These are phyloP conservation scores for Glaucidium brasilianum DNA, from an alignment of 2,113 vertebrate genomes.

Conservation along the genomic window DNA sequence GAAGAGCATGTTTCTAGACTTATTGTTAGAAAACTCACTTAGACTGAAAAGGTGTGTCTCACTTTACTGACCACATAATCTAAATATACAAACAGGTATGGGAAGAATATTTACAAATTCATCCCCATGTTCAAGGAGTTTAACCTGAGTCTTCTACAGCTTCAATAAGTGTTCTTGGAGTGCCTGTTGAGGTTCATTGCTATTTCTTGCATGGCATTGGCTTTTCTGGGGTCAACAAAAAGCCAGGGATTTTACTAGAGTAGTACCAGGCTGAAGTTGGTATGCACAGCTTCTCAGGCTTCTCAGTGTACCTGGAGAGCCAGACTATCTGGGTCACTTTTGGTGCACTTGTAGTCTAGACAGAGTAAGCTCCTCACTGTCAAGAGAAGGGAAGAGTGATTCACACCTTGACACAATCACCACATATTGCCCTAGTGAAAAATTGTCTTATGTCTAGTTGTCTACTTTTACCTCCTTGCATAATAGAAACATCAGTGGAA, in stretches of 20 bases:
- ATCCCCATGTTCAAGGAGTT: not conserved
- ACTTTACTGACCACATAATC: not conserved
- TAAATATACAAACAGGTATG: not conserved
- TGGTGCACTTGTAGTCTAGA: not conserved
- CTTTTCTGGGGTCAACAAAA: not conserved
- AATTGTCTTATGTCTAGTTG: accelerated
- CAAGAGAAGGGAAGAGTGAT: not conserved
- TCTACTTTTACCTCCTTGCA: not conserved
- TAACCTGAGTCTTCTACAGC: not conserved
- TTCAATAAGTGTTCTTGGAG: not conserved
- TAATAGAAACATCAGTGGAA: not conserved
- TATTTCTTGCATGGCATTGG: not conserved
- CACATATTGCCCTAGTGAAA: not conserved
- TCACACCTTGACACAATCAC: not conserved
- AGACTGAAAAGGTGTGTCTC: not conserved
- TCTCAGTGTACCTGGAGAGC: not conserved
- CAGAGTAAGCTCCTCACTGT: not conserved
- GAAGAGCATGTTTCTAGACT: not conserved
- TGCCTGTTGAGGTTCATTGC: not conserved
- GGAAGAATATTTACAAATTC: not conserved
- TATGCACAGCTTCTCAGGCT: not conserved
- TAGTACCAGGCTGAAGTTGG: not conserved
- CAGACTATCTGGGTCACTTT: not conserved
- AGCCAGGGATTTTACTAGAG: not conserved
- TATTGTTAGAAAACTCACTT: not conserved